These are phyloP conservation scores for Pharmacophagus antenor DNA, from an alignment of 2,888 invertebrate genomes.

Conservation along the genomic window DNA sequence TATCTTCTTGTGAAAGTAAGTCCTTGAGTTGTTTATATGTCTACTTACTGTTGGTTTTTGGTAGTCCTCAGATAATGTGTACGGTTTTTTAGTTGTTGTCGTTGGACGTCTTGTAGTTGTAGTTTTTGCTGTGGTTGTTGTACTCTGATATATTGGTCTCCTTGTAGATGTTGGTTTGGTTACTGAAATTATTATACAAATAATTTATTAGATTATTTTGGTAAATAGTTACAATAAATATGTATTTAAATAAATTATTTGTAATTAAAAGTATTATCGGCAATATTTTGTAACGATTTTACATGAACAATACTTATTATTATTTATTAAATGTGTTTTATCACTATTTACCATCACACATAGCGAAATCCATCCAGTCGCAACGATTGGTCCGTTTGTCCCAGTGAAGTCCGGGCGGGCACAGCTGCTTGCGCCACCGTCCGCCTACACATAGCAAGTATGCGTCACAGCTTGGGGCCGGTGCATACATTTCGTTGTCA, in stretches of 20 bases:
- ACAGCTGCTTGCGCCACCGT: constrained; percentile 84
- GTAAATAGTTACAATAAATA: background rate
- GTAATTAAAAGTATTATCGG: background rate
- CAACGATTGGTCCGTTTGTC: constrained; percentile 85
- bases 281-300: background rate
- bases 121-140: no score
- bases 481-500: constrained; percentile 65
- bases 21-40: no score
- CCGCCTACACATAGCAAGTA: constrained; percentile 89
- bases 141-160: no score
- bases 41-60: constrained; percentile 56
- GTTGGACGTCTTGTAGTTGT: constrained; percentile 42
- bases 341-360: constrained; percentile 78
- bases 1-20: no score
- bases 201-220: background rate
- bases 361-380: constrained; percentile 89
- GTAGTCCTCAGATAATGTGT: constrained; percentile 44
- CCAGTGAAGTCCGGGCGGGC: constrained; percentile 91
- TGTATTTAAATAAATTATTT: background rate
- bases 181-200: constrained; percentile 15
- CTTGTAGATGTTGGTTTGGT: constrained; percentile 48
- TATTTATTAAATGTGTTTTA: background rate
- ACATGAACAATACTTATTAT: background rate
- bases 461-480: constrained; percentile 85
- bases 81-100: constrained; percentile 50